Evolutionary conservation across 2,113 vertebrate genomes (phyloP).

Genomic region (Glareola pratincola): DNA sequence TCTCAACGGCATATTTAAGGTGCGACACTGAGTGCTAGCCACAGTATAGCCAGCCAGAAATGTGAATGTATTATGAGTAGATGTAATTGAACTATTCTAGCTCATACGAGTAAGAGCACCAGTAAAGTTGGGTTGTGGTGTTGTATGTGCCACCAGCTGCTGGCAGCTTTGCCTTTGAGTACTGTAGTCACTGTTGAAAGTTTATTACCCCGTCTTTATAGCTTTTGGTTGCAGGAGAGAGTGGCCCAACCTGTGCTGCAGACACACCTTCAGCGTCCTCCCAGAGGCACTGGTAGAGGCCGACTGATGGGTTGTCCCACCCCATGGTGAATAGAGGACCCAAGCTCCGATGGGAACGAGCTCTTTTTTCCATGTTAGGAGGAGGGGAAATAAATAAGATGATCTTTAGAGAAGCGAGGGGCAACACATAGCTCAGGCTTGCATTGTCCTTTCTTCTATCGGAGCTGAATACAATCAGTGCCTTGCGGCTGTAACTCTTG

Average conservation of each 20-base stretch:
- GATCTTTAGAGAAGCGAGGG: background rate
- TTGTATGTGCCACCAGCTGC: background rate
- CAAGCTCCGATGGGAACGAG: accelerated
- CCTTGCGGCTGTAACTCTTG: background rate
- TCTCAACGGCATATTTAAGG: background rate
- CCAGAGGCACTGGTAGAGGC: background rate
- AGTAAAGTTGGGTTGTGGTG: background rate
- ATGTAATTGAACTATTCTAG: background rate
- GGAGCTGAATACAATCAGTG: background rate
- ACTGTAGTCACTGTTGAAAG: background rate
- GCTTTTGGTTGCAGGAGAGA: background rate
- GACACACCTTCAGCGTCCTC: background rate
- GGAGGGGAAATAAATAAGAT: background rate
- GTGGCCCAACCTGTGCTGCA: background rate
- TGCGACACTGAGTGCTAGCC: background rate
- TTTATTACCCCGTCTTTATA: background rate
- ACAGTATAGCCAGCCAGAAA: background rate
- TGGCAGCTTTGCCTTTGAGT: background rate
- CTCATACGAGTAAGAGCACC: background rate
- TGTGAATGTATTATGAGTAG: background rate
- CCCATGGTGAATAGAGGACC: background rate
- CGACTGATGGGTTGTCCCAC: background rate
- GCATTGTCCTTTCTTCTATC: background rate
- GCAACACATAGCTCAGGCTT: background rate
- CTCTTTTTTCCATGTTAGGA: background rate